Base-by-base conservation (phyloP, 2,113 vertebrate species). In the Anguilla rostrata region DNA sequence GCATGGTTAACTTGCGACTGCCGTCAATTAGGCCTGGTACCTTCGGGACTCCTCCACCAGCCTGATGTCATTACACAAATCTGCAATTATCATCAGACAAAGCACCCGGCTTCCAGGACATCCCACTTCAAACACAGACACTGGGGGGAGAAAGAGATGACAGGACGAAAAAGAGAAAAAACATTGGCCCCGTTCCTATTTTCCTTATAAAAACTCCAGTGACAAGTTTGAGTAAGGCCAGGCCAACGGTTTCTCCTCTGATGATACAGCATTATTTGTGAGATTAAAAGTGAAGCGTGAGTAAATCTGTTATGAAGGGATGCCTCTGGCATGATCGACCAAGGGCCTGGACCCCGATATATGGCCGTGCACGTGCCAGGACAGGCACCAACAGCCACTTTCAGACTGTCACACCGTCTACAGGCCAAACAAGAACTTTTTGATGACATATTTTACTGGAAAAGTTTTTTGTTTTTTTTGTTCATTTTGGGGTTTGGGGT, bases 241-340 rank as follows among this genome's bases (percentile, higher is more conserved):
- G 71, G 71, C 71, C 71, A 75, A 34, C 41, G 83, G 87, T 84
- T 88, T 92, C 86, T 91, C 84, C 86, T 92, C 89, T 86, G 86
- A 86, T 87, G 85, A 87, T 89, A 80, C 87, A 26, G 85, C 89
- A 88, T 88, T 91, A 90, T 91, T 91, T 87, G 86, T 88, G 18
- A 90, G 89, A 88, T 90, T 92, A 93, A 92, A 94, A 91, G 92
- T 94, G 93, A 93, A 90, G 89, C 90, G 88, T 85, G 89, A 91
- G 90, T 93, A 92, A 94, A 95, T 92, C 92, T 92, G 91, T 91
- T 90, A 90, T 86, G 71, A 78, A 88, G 89, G 88, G 88, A 89
- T 85, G 89, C 75, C 29, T n/a, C 29, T 39, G 84, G 66, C 9
- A 15, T 20, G 83, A 83, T 83, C 15, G 16, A 4, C 46, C n/a